Base-by-base conservation (phyloP, 2,888 invertebrate species). In the Dryococelus australis region DNA sequence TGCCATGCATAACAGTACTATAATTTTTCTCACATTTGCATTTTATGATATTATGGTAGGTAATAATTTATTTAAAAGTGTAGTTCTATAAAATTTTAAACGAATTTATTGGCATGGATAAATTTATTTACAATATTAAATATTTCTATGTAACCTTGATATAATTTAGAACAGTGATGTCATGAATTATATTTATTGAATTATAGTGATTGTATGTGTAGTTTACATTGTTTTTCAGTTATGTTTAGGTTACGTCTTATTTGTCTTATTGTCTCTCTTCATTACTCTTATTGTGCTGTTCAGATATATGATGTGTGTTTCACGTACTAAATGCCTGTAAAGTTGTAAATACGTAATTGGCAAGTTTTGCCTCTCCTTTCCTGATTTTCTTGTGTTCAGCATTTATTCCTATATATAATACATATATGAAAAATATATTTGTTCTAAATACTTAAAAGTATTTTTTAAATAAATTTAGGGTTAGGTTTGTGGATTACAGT, bases 341-440 rank as follows among this genome's bases (percentile, higher is more conserved):
- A 47, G n/a, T 24, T 65, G 65, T 65, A 65, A 65, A 65, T 65
- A 8, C 35, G 35, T 35, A 35, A 16, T 65, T n/a, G n/a, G 47
- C 16, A 8, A 47, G 65, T 65, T n/a, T n/a, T 65, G 65, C n/a
- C 65, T 65, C n/a, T 65, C n/a, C 65, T 65, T 65, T 65, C 65
- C 65, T 65, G 65, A 65, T 65, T 65, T 65, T 65, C 65, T 65
- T 65, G 65, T 65, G 65, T 65, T 65, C n/a, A 65, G 65, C 65
- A 65, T 65, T 65, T 65, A 65, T 65, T 65, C 1, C 65, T 16
- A 65, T 24, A 35, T 35, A 35, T 35, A 35, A 35, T 35, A 35
- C 35, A n/a, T n/a, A 65, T n/a, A 24, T 65, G 65, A 9, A 65
- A 65, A 65, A 65, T 65, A 9, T 65, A 65, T 65, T 65, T 65